Base-by-base conservation (phyloP, 2,797 vertebrate genomes). In the Furcifer pardalis region DNA sequence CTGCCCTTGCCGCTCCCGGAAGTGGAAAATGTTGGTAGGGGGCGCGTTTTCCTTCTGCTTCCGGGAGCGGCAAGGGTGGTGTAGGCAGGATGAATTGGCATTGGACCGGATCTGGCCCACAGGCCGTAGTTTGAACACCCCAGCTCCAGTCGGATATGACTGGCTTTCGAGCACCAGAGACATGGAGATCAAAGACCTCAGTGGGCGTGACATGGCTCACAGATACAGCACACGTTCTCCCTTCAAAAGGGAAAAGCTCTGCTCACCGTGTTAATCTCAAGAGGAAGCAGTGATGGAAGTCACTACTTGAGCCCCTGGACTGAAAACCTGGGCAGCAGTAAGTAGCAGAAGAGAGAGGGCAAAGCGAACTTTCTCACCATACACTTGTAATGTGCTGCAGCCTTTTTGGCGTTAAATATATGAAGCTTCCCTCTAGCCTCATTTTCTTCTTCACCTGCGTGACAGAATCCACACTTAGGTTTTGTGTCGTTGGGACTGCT, bases 301-400 rank as follows among this genome's bases (percentile, higher is more conserved):
- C 46, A 12, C 49, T 17, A 2, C 2, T 5, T 25, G 21, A 8
- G 13, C 60, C 23, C n/a, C 6, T 17, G 52, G 84, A 32, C 73
- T 84, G 82, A 77, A 25, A 84, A 35, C 6, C 30, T 1, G 10
- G 37, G n/a, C 25, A 75, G 65, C 56, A 80, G 30, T 71, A 84
- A 66, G 19, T n/a, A n/a, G n/a, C n/a, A n/a, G 77, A 85, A n/a
- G 73, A 81, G 77, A 1, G 30, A 84, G 56, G 52, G n/a, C 60
- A 84, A 92, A 81, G 10, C 27, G 0, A 40, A 17, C 19, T 76
- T 76, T 90, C 97, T 96, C 94, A 99, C 98, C 98, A 99, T 99
- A 95, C 98, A 99, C 95, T 98, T 99, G 96, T 99, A 99, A 94
- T 99, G 98, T 49, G 98, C 98, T 6, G 98, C 98, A 92, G 99